Conservation (phyloP, 1,140 invertebrate species). For the Cyclina sinensis region DNA sequence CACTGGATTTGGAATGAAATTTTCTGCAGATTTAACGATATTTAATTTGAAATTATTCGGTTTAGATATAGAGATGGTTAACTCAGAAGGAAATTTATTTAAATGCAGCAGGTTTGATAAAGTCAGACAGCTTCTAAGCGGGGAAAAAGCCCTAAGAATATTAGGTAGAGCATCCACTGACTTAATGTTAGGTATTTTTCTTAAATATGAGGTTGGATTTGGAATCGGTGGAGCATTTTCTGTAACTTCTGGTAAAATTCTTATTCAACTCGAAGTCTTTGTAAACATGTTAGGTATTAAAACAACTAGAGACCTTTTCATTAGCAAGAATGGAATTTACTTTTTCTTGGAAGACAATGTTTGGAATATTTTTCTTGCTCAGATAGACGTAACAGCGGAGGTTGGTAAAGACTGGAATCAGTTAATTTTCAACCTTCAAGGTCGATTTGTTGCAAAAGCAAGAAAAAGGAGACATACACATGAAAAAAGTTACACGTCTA, state of each 20-base stretch:
- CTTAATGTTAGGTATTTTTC: not conserved
- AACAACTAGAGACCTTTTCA: not conserved
- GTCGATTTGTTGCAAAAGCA: conserved; percentile 27
- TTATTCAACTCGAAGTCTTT: not conserved
- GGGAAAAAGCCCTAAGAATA: conserved; percentile 27
- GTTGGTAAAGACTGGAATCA: conserved; percentile 19
- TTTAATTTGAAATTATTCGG: not conserved
- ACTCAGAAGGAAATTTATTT: conserved; percentile 9
- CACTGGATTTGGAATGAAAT: conserved; percentile 49
- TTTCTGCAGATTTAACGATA: not conserved
- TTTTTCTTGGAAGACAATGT: conserved; percentile 51
- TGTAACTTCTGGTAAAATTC: not conserved
- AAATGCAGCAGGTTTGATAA: conserved; percentile 39
- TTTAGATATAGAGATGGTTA: conserved; percentile 46
- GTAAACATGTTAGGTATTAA: conserved; percentile 15
- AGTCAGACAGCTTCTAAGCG: not conserved
- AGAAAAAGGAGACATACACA: not conserved
- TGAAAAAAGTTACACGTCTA: no score
- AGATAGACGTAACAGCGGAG: conserved; percentile 36
- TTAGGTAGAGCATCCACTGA: not conserved
- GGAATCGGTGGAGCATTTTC: conserved; percentile 2
- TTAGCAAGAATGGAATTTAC: conserved; percentile 27
- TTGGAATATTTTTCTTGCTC: conserved; percentile 38
- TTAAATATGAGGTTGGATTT: conserved; percentile 13
- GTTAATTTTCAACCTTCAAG: conserved; percentile 21